Base-by-base conservation (phyloP, 2,888 invertebrate species). In the Drosophila diplacantha region DNA sequence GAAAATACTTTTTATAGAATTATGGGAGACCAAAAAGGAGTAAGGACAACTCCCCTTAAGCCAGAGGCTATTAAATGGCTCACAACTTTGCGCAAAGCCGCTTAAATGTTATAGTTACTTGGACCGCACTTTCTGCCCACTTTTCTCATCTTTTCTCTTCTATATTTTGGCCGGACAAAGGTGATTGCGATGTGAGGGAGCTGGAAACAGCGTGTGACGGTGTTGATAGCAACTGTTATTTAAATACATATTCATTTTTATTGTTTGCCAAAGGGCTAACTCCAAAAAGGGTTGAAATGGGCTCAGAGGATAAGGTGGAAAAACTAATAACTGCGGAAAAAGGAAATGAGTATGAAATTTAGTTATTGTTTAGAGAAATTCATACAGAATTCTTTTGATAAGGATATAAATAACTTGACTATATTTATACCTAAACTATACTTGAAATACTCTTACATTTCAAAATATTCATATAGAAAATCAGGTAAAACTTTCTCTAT, bases 21-120 rank as follows among this genome's bases (percentile, higher is more conserved):
- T 14, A 7, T 12, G 11, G 6, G 11, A 16, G 31, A 31, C 11
- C 7, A 2, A n/a, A 18, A 49, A 62, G 65, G 63, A 63, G 65
- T 29, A 31, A 31, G 61, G 32, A 3, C 3, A n/a, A 16, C 26
- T 74, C 69, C 71, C 71, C 56, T 50, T 34, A 35, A 39, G 55
- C 51, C 46, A 65, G 44, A 51, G 72, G 74, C 78, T 80, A 81
- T 83, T 82, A 78, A 75, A 68, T 68, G 80, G 63, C 69, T 39
- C 71, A 63, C 75, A 78, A 83, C 69, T 73, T 76, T 51, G 50
- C 32, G 52, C 62, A 85, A 86, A 86, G 85, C 86, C 71, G 86
- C 85, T 86, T 86, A 86, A 83, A 72, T 83, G 84, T 74, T 85
- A 85, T 86, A 85, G 86, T 74, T 82, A 86, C 79, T 80, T 65